phyloP scores from a whole-genome alignment of 2,888 invertebrate genomes.

The Osmoderma eremita region DNA sequence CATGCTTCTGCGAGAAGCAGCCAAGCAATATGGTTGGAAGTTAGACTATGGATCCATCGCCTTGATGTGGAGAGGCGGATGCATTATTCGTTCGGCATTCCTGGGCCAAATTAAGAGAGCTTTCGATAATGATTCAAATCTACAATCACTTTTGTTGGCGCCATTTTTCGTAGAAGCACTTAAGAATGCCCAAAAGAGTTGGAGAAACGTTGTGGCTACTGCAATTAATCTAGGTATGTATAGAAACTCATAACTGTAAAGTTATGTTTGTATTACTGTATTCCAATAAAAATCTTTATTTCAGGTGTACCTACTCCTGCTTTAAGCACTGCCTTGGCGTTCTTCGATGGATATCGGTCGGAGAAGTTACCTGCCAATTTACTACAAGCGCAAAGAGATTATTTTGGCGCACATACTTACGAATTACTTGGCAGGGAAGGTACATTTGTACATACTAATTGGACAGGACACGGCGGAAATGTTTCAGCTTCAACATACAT shows the following conservation, averaged over 20 bases:
- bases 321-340: conserved; percentile 91
- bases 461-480: conserved; percentile 98
- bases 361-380: conserved; percentile 92
- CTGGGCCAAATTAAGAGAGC: conserved; percentile 93
- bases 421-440: conserved; percentile 89
- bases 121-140: conserved; percentile 86
- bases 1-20: conserved; percentile 94
- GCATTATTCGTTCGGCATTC: conserved; percentile 93
- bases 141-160: conserved; percentile 89
- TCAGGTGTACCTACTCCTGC: conserved; percentile 95
- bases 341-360: conserved; percentile 96
- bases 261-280: background rate
- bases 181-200: conserved; percentile 80
- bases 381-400: conserved; percentile 96
- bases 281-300: too few species aligned
- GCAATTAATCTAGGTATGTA: conserved; percentile 64
- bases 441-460: conserved; percentile 94
- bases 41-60: conserved; percentile 98
- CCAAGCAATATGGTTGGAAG: conserved; percentile 90
- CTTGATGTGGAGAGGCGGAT: conserved; percentile 99
- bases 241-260: background rate
- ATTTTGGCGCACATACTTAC: conserved; percentile 99
- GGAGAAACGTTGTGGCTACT: conserved; percentile 84
- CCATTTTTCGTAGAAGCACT: conserved; percentile 92
- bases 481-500: conserved; percentile 94